A percentile compares a stretch with the other conserved stretches of the same genome.
phyloP scores from a whole-genome alignment of 2,113 vertebrate species.

The Engystomops pustulosus region DNA sequence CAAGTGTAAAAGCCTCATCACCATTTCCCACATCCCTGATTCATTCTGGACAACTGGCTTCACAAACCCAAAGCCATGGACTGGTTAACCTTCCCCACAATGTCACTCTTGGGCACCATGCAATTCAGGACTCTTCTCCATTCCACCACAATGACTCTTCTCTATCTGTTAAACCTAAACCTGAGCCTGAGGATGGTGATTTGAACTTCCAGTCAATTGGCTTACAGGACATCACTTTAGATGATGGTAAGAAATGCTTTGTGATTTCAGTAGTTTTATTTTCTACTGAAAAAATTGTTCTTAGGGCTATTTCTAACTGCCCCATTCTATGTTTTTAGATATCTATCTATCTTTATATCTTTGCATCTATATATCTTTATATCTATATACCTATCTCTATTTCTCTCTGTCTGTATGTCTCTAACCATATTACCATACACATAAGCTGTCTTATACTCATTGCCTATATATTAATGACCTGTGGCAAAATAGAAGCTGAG shows the following conservation, averaged over 20 bases:
- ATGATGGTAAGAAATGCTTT: constrained; percentile 85
- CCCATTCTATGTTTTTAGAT: background rate
- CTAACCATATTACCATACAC: no score
- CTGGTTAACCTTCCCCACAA: constrained; percentile 75
- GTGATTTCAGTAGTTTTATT: background rate
- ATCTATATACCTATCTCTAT: no score
- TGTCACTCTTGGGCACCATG: constrained; percentile 75
- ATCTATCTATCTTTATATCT: no score
- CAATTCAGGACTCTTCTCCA: constrained; percentile 80
- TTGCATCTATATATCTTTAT: no score
- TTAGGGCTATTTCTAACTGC: background rate
- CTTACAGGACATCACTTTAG: constrained; percentile 96
- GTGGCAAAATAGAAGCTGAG: no score
- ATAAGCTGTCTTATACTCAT: no score
- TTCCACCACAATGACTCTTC: constrained; percentile 81
- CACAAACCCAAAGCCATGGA: constrained; percentile 84
- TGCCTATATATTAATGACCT: no score
- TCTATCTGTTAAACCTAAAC: constrained; percentile 91
- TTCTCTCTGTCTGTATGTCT: no score
- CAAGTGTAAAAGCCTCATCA: constrained; percentile 74
- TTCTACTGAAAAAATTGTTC: background rate
- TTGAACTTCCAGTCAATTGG: constrained; percentile 92
- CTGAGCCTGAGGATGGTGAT: constrained; percentile 91
- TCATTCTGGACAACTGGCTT: constrained; percentile 85
- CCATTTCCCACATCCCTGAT: constrained; percentile 80